These are phyloP conservation scores for Drosophila mercatorum DNA, from an alignment of 2,888 invertebrate genomes.

Conservation along the genomic window DNA sequence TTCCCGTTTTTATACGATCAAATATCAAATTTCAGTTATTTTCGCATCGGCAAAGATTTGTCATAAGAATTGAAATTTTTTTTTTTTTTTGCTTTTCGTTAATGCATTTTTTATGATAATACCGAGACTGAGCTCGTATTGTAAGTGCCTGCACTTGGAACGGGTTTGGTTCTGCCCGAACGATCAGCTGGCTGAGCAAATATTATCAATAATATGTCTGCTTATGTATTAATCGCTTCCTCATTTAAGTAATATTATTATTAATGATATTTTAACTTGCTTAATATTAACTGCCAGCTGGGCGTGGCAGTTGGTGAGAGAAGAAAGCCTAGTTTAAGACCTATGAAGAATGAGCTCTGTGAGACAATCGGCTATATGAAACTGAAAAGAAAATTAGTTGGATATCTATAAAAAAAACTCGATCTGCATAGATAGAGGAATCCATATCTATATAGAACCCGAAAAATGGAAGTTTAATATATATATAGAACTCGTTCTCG, in stretches of 20 bases:
- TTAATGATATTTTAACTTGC: conserved; percentile 3
- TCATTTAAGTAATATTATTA: conserved; percentile 48
- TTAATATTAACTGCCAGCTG: not conserved
- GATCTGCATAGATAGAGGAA: too few species aligned
- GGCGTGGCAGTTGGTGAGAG: conserved; percentile 21
- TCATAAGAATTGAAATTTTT: conserved; percentile 22
- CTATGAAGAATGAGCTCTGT: too few species aligned
- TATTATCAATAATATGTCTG: conserved; percentile 20
- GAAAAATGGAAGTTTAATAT: too few species aligned
- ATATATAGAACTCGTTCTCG: too few species aligned
- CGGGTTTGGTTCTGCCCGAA: conserved; percentile 57
- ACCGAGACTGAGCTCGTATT: conserved; percentile 9
- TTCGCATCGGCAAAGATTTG: conserved; percentile 30
- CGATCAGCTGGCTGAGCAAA: conserved; percentile 35
- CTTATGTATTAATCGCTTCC: conserved; percentile 53
- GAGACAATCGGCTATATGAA: too few species aligned
- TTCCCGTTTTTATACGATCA: conserved; percentile 54
- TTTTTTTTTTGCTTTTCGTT: conserved; percentile 1
- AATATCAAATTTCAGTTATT: conserved; percentile 31
- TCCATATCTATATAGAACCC: too few species aligned
- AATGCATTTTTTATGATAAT: conserved; percentile 40
- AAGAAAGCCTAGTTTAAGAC: not conserved
- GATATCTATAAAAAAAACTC: too few species aligned
- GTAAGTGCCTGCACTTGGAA: conserved; percentile 32
- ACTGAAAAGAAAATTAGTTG: too few species aligned